Evolutionary conservation across 2,888 invertebrate genomes (phyloP).

Genomic region (Pristionchus mayeri): DNA sequence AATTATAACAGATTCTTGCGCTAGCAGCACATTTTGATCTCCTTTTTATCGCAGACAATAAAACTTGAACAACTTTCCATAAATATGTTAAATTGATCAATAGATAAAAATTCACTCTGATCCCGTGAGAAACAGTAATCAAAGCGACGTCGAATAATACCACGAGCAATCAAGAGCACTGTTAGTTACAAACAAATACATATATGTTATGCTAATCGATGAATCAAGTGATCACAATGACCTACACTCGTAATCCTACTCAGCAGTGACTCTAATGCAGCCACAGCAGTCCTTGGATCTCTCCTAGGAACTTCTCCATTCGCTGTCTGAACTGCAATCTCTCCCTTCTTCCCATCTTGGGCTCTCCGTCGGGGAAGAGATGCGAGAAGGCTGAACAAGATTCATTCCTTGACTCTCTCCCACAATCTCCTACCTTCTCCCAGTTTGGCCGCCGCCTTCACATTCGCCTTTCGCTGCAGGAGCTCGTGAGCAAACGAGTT

Average conservation of each 20-base stretch:
- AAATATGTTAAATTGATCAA: background rate
- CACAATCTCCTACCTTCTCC: constrained; percentile 33
- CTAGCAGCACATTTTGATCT: background rate
- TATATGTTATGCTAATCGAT: background rate
- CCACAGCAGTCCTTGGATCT: constrained; percentile 66
- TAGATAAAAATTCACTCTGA: background rate
- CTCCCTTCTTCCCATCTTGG: constrained; percentile 50
- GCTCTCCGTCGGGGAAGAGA: constrained; percentile 39
- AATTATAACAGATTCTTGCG: background rate
- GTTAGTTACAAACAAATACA: constrained; percentile 24
- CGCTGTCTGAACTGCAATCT: constrained; percentile 64
- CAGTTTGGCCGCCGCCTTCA: constrained; percentile 53
- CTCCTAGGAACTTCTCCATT: constrained; percentile 68
- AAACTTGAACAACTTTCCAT: constrained; percentile 1
- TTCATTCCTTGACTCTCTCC: background rate
- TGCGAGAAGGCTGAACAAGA: constrained; percentile 20
- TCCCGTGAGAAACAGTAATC: background rate
- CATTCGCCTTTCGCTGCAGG: constrained; percentile 57
- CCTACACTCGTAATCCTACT: background rate
- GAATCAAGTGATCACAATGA: background rate
- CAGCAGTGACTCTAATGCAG: constrained; percentile 10
- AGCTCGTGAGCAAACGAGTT: constrained; percentile 57
- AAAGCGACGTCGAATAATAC: background rate
- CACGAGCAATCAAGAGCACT: constrained; percentile 1
- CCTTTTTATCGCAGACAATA: constrained; percentile 1